These are phyloP conservation scores for Aphelinus certus DNA, from an alignment of 1,140 invertebrate species.

Conservation along the genomic window DNA sequence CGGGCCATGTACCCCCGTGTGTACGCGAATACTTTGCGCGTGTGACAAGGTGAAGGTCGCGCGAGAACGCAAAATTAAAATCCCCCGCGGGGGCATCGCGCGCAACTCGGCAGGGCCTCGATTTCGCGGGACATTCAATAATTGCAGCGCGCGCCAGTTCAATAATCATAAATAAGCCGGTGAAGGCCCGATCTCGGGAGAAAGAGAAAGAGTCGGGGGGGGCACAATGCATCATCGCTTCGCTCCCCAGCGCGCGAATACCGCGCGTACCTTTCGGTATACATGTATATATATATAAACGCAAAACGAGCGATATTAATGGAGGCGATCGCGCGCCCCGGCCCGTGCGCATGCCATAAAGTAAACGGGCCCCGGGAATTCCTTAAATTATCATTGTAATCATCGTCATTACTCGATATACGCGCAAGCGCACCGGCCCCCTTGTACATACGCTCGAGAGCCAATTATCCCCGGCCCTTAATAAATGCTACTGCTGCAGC, in stretches of 20 bases:
- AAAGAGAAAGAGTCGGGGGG: too few species aligned
- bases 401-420: conserved; percentile 16
- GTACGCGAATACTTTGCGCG: too few species aligned
- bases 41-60: too few species aligned
- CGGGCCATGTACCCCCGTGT: too few species aligned
- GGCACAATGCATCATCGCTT: conserved; percentile 6
- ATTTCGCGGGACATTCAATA: conserved; percentile 2
- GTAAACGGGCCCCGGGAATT: neutral
- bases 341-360: neutral
- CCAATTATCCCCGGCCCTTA: neutral
- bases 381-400: conserved; percentile 42
- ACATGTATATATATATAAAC: neutral
- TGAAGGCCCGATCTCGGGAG: neutral
- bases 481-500: too few species aligned
- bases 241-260: too few species aligned
- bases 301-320: conserved; percentile 14
- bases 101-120: too few species aligned
- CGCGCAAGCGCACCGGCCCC: too few species aligned
- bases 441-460: too few species aligned
- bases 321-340: conserved; percentile 9
- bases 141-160: neutral
- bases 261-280: too few species aligned
- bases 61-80: too few species aligned
- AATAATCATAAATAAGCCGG: conserved; percentile 27
- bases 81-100: too few species aligned